Conservation (phyloP, 2,113 vertebrate species). For the Nettapus auritus region DNA sequence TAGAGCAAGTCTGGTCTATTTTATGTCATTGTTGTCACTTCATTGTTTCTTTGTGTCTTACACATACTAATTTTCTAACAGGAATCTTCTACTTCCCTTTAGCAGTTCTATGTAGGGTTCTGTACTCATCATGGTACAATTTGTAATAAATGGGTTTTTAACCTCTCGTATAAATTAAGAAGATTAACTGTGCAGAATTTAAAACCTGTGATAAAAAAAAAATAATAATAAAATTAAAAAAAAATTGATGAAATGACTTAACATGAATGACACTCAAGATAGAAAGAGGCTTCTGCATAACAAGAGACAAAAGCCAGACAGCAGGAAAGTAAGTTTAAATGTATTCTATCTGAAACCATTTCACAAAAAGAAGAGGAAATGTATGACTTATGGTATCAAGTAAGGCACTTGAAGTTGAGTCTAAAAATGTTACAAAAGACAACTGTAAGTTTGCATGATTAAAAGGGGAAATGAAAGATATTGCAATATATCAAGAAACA, state of each 20-base stretch:
- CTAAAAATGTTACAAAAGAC: constrained; percentile 57
- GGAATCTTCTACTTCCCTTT: not conserved
- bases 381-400: constrained; percentile 51
- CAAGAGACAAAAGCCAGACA: constrained; percentile 50
- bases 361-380: constrained; percentile 47
- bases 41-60: not conserved
- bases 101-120: not conserved
- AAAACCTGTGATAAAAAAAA: constrained; percentile 9
- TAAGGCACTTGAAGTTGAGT: constrained; percentile 37
- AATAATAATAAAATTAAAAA: too few relatives aligned
- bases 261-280: constrained; percentile 20
- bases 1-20: not conserved
- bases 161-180: not conserved
- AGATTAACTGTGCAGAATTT: constrained; percentile 11
- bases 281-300: constrained; percentile 23
- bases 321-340: constrained; percentile 38
- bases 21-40: not conserved
- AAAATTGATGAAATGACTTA: not conserved
- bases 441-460: constrained; percentile 36
- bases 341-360: constrained; percentile 35
- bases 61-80: not conserved
- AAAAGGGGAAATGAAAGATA: constrained; percentile 52
- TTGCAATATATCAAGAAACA: constrained; percentile 37
- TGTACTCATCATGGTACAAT: not conserved
- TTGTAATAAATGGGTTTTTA: not conserved